Percentiles rank a stretch among this genome's conserved stretches.
Conservation (phyloP, 2,113 vertebrate species). For the Cavia porcellus region DNA sequence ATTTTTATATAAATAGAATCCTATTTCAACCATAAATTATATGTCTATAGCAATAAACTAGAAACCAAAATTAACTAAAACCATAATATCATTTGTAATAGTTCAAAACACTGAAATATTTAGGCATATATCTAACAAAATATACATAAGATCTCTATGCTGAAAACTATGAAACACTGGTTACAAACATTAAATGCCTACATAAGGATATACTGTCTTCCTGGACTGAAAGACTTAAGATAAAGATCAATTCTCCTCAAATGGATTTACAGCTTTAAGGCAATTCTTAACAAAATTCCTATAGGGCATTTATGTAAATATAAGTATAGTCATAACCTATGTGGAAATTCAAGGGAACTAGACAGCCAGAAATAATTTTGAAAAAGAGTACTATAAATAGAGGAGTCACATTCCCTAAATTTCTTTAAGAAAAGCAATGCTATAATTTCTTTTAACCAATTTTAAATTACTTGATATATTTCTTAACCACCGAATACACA, state of each 20-base stretch:
- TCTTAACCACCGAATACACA: neutral
- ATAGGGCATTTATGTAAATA: neutral
- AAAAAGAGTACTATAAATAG: neutral
- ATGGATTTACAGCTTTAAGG: neutral
- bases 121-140: neutral
- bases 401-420: neutral
- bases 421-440: neutral
- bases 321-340: neutral
- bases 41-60: neutral
- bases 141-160: neutral
- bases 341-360: neutral
- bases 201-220: neutral
- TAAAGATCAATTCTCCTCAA: neutral
- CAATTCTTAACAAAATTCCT: neutral
- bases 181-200: neutral
- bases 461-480: neutral
- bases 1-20: neutral
- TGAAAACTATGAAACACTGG: neutral
- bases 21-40: too few relatives aligned
- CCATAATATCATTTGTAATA: neutral
- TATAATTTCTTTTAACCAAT: neutral
- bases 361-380: neutral
- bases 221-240: neutral
- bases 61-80: neutral
- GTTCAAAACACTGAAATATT: neutral